phyloP scores from a whole-genome alignment of 2,113 vertebrate species.

The Grantiella picta region DNA sequence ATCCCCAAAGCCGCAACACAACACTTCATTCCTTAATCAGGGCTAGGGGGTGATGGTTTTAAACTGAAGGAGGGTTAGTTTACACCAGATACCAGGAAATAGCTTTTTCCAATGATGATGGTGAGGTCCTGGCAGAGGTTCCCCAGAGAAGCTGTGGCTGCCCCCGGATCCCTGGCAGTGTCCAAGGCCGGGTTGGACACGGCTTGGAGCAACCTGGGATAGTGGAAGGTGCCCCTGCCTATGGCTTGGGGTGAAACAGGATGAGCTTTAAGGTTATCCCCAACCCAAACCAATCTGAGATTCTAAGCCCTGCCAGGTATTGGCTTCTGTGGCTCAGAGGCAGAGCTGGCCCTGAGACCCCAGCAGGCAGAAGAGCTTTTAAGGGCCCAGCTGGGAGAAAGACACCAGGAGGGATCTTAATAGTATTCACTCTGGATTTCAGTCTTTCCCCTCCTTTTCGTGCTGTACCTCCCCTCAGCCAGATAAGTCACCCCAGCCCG shows the following conservation, averaged over 20 bases:
- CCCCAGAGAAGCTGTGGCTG: not conserved
- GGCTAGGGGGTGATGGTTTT: not conserved
- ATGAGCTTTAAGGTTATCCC: not conserved
- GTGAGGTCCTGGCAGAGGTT: not conserved
- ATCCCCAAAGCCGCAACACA: not conserved
- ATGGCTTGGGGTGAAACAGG: not conserved
- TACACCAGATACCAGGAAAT: not conserved
- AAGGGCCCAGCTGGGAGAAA: not conserved
- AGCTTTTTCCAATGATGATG: not conserved
- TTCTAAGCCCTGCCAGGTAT: not conserved
- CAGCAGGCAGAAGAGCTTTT: not conserved
- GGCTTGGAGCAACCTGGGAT: not conserved
- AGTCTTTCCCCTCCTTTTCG: not conserved
- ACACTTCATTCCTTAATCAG: not conserved
- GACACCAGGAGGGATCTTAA: not conserved
- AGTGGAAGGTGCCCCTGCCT: not conserved
- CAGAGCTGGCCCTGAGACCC: not conserved
- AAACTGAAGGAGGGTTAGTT: not conserved
- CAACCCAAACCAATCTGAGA: not conserved
- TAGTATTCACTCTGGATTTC: not conserved
- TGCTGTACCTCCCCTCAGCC: not conserved
- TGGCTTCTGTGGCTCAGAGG: not conserved
- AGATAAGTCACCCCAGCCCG: not conserved
- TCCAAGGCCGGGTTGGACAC: not conserved
- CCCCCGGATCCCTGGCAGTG: not conserved